phyloP scores from a whole-genome alignment of 2,113 vertebrate species.

The Narcine bancroftii region DNA sequence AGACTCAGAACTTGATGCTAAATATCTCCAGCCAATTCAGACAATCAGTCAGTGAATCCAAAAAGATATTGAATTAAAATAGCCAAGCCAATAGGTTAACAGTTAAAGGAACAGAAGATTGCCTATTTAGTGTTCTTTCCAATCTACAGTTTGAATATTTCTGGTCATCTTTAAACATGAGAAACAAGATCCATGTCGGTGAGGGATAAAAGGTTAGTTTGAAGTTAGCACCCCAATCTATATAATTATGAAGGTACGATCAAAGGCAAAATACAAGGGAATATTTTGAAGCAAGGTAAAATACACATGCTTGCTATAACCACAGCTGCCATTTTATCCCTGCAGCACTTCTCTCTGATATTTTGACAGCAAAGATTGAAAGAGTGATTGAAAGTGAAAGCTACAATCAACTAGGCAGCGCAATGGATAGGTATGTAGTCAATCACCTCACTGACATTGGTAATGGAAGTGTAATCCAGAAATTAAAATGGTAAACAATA shows the following conservation, averaged over 20 bases:
- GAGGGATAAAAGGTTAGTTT: slow-evolving; percentile 33
- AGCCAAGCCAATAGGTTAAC: background rate
- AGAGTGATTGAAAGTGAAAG: slow-evolving; percentile 41
- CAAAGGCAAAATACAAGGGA: slow-evolving; percentile 39
- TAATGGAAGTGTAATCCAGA: background rate
- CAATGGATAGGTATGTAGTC: slow-evolving; percentile 38
- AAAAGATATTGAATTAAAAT: background rate
- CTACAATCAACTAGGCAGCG: slow-evolving; percentile 41
- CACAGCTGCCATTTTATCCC: slow-evolving; percentile 22
- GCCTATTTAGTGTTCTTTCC: background rate
- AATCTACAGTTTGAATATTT: background rate
- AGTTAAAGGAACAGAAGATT: background rate
- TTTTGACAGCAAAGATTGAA: slow-evolving; percentile 39
- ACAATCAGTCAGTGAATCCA: background rate
- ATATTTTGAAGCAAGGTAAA: slow-evolving; percentile 36
- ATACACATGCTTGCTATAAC: slow-evolving; percentile 32
- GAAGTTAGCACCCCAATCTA: slow-evolving; percentile 31
- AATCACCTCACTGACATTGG: background rate
- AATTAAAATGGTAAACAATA: background rate
- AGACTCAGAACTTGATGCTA: background rate
- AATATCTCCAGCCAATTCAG: background rate
- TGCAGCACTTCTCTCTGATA: slow-evolving; percentile 40
- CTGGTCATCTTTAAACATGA: background rate
- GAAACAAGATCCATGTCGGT: background rate
- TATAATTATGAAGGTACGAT: slow-evolving; percentile 23